Conservation (phyloP, 2,888 invertebrate genomes). For the Pantelozetes paolii region DNA sequence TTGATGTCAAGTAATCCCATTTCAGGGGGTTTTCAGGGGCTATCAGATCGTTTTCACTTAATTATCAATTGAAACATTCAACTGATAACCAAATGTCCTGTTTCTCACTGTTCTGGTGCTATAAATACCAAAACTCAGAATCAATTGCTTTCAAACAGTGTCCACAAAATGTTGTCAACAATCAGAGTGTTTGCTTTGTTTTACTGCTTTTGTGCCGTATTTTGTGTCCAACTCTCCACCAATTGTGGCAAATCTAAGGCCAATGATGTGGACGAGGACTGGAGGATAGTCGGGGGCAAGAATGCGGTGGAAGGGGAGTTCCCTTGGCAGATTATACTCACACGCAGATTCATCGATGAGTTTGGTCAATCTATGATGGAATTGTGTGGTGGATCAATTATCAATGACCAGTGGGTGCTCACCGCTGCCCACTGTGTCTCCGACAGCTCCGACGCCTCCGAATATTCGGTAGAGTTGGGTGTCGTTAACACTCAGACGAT, state of each 20-base stretch:
- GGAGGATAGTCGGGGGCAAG: constrained; percentile 5
- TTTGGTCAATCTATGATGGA: background rate
- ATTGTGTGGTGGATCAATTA: background rate
- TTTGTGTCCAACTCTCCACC: background rate
- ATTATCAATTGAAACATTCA: too few species aligned
- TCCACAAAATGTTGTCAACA: constrained; percentile 1
- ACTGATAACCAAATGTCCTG: too few species aligned
- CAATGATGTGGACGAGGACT: background rate
- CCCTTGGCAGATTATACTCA: background rate
- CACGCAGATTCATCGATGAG: background rate
- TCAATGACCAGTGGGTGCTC: background rate
- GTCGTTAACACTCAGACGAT: too few species aligned
- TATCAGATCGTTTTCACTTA: too few species aligned
- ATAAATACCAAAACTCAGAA: too few species aligned
- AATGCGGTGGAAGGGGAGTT: background rate
- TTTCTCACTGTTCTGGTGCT: too few species aligned
- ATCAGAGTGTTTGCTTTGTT: background rate
- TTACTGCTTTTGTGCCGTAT: background rate
- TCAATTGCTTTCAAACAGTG: too few species aligned
- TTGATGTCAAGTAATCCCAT: too few species aligned
- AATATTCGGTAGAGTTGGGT: background rate
- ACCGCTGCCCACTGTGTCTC: constrained; percentile 7
- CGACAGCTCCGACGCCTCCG: background rate
- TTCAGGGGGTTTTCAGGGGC: too few species aligned
- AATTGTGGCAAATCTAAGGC: constrained; percentile 4